phyloP scores from a whole-genome alignment of 2,888 invertebrate genomes.

The Eristalinus aeneus region DNA sequence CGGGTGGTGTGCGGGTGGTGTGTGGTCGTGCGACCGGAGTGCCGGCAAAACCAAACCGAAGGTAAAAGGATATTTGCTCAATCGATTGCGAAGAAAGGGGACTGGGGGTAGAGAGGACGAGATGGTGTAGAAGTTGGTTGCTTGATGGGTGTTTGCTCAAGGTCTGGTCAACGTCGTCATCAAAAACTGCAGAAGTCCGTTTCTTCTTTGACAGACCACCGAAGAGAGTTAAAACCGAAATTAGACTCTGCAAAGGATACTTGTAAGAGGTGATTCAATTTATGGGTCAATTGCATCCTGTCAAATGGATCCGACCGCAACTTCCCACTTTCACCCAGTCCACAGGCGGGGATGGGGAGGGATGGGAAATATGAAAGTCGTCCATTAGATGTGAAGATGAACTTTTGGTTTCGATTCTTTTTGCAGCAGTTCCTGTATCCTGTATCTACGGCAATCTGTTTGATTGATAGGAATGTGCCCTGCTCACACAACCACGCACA shows the following conservation, averaged over 20 bases:
- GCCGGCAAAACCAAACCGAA: neutral
- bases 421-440: slow-evolving; percentile 16
- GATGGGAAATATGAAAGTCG: slow-evolving; percentile 29
- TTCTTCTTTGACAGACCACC: slow-evolving; percentile 6
- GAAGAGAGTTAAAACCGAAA: slow-evolving; percentile 37
- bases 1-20: neutral
- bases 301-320: slow-evolving; percentile 10
- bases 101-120: neutral
- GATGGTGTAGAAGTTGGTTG: neutral
- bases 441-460: slow-evolving; percentile 54
- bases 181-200: slow-evolving; percentile 19
- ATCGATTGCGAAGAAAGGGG: slow-evolving; percentile 35
- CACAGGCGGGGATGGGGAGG: neutral
- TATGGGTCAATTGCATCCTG: slow-evolving; percentile 66
- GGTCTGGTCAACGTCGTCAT: slow-evolving; percentile 56
- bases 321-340: neutral
- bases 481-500: neutral
- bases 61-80: slow-evolving; percentile 54
- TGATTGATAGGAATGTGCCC: slow-evolving; percentile 53
- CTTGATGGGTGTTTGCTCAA: slow-evolving; percentile 40
- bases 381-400: slow-evolving; percentile 48
- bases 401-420: slow-evolving; percentile 43
- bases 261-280: slow-evolving; percentile 64
- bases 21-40: no score
- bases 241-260: slow-evolving; percentile 42